Conservation (phyloP, 1,140 invertebrate species). For the Riptortus pedestris region DNA sequence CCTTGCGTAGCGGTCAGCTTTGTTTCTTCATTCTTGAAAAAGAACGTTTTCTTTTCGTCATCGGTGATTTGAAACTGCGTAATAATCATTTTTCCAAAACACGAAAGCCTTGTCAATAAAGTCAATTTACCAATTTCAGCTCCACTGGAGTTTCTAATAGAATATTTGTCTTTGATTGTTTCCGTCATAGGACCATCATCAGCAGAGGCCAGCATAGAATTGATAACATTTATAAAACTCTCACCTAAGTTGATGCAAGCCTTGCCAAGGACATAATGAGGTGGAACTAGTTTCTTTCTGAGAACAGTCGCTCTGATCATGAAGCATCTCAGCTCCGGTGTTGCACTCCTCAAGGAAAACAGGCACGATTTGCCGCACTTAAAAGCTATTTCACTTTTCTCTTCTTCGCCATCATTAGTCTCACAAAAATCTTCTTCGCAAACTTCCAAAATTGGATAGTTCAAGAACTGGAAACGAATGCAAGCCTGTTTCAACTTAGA, state of each 20-base stretch:
- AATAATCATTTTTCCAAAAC: constrained; percentile 52
- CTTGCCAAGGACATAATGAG: constrained; percentile 35
- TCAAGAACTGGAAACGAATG: constrained; percentile 35
- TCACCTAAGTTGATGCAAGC: constrained; percentile 35
- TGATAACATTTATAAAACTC: constrained; percentile 34
- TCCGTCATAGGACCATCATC: constrained; percentile 33
- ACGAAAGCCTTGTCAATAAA: constrained; percentile 48
- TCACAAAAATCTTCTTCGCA: constrained; percentile 32
- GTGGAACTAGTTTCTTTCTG: neutral
- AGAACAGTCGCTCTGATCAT: neutral
- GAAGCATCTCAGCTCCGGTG: neutral
- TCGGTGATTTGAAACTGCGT: constrained; percentile 46
- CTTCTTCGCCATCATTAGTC: constrained; percentile 31
- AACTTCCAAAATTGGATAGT: constrained; percentile 36
- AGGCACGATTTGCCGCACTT: constrained; percentile 41
- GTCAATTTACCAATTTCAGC: constrained; percentile 42
- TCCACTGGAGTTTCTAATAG: constrained; percentile 39
- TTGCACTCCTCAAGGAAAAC: constrained; percentile 36
- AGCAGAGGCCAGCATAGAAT: neutral
- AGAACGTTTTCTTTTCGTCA: neutral
- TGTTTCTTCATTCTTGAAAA: neutral
- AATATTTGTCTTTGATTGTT: constrained; percentile 47
- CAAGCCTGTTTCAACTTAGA: constrained; percentile 19
- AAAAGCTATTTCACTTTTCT: constrained; percentile 33
- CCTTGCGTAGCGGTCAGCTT: too few species aligned